A percentile compares a stretch with the other conserved stretches of the same genome.
These are phyloP conservation scores for Xiphorhynchus erythropygius DNA, from an alignment of 2,797 vertebrate genomes.

Conservation along the genomic window DNA sequence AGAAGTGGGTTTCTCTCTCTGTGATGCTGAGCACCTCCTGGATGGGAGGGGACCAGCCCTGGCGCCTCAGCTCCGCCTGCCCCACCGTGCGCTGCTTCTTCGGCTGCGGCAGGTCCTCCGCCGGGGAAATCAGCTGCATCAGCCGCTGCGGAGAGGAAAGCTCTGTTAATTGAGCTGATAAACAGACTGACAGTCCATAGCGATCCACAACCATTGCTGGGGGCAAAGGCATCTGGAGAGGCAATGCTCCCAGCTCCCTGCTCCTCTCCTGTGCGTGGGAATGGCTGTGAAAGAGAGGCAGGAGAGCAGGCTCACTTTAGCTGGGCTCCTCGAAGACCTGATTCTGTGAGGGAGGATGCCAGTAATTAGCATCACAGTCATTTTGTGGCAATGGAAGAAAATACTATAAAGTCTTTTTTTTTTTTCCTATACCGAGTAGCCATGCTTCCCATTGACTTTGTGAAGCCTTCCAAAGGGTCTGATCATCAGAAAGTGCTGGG, in stretches of 20 bases:
- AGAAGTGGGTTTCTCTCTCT: slow-evolving; percentile 78
- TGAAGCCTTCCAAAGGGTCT: neutral
- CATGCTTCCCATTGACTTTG: neutral
- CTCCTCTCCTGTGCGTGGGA: fast-evolving
- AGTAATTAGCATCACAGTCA: neutral
- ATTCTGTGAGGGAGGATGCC: neutral
- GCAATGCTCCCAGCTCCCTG: neutral
- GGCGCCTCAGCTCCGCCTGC: fast-evolving
- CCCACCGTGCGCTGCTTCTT: neutral
- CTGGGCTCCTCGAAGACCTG: neutral
- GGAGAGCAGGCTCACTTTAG: neutral
- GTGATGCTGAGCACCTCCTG: slow-evolving; percentile 61
- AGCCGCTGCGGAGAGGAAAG: slow-evolving; percentile 64
- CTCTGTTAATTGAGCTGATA: slow-evolving; percentile 38
- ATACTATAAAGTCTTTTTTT: fast-evolving
- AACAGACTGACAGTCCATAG: neutral
- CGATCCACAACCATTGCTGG: neutral
- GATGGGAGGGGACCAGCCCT: neutral
- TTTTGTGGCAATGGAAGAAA: neutral
- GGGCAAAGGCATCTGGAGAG: slow-evolving; percentile 47
- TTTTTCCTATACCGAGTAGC: neutral
- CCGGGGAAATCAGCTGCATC: slow-evolving; percentile 66
- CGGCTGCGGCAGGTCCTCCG: slow-evolving; percentile 72
- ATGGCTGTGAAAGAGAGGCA: neutral
- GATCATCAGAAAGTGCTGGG: neutral